Evolutionary conservation across 2,113 vertebrate species (phyloP), one percentile per base, ranked within the genome.

Genomic region (Salminus brasiliensis): DNA sequence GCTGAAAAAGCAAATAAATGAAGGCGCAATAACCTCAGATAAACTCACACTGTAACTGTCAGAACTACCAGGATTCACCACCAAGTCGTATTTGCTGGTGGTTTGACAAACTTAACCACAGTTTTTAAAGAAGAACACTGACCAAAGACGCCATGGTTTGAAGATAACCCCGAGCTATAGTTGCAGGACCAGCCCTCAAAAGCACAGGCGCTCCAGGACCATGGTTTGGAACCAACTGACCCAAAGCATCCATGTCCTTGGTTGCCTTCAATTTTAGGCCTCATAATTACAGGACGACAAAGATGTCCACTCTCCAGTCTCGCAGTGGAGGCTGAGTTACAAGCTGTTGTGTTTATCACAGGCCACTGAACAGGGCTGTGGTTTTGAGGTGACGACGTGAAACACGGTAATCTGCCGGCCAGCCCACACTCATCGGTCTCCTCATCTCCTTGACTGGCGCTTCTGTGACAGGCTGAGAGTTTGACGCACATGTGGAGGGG

Each of bases 291-390:
- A 57, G 34, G 34, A 29, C 52, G 16, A 74, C 15, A 76, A 66
- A 39, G 66, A 76, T 30, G 25, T 21, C 62, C 32, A 4, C 18
- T 25, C 32, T 23, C 62, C 62, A 66, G 62, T 8, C 62, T 66
- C 39, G 36, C 32, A 68, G 36, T 27, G 27, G 45, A 68, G 36
- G 62, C 41, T 79, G 67, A 71, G 47, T 63, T 52, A 76, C 62
- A 45, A 68, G 27, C 36, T 65, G 69, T 55, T 66, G 39, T 45
- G 32, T 62, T 80, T 80, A 76, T 29, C 39, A 30, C 36, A 76
- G 53, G 53, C 29, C 57, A 71, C 66, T 72, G 41, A 74, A 74
- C 25, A 70, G 2, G 23, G 36, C 41, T 43, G 23, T 53, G 39
- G 39, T 47, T 45, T 79, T 55, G 39, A 79, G 52, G 62, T 36